Percentiles rank a stretch among this genome's conserved stretches.
phyloP scores from a whole-genome alignment of 2,888 invertebrate genomes.

The Syrphus vitripennis region DNA sequence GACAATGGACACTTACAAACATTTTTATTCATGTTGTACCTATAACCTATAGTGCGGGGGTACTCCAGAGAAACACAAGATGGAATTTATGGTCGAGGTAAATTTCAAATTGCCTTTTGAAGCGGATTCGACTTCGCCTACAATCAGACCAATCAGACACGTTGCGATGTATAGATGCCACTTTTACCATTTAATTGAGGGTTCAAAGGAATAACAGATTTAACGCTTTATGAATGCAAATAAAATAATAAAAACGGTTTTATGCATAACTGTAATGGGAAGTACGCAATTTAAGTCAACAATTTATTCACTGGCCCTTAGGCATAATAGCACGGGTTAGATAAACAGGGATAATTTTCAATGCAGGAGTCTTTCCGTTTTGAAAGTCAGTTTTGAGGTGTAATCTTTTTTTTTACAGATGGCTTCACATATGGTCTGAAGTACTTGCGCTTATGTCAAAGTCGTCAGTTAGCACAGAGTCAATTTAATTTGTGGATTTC shows the following conservation, averaged over 20 bases:
- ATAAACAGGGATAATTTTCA: too few species aligned
- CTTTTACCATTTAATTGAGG: constrained; percentile 10
- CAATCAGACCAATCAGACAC: background rate
- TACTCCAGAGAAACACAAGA: background rate
- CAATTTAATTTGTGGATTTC: too few species aligned
- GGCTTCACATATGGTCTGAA: too few species aligned
- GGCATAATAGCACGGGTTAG: too few species aligned
- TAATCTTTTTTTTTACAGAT: too few species aligned
- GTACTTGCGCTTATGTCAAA: too few species aligned
- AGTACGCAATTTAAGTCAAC: too few species aligned
- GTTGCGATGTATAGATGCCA: background rate
- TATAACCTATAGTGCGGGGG: background rate
- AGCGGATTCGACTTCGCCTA: constrained; percentile 9
- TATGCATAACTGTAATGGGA: background rate
- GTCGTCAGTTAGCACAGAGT: too few species aligned
- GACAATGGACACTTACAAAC: constrained; percentile 37
- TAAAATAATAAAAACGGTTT: background rate
- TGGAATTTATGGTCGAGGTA: constrained; percentile 15
- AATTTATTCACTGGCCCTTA: too few species aligned
- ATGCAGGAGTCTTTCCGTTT: too few species aligned
- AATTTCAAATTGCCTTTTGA: constrained; percentile 43
- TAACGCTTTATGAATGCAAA: background rate
- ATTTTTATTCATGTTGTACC: constrained; percentile 17
- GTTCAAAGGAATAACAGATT: background rate
- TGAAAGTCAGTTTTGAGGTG: too few species aligned